A percentile compares a stretch with the other conserved stretches of the same genome.
phyloP scores from a whole-genome alignment of 2,113 vertebrate genomes.

The Orycteropus afer region DNA sequence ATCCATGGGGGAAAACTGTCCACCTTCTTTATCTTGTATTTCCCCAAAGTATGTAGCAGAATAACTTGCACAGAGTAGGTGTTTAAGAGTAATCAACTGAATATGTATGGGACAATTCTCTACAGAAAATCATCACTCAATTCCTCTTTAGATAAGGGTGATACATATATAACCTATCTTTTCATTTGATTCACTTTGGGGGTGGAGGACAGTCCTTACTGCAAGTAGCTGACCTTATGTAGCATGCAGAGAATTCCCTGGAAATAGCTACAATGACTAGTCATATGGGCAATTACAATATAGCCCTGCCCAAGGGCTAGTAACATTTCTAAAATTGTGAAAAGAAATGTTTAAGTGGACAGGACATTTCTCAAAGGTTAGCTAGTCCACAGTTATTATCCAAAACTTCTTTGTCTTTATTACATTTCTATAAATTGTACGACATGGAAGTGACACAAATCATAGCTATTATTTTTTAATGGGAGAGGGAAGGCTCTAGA shows the following conservation, averaged over 20 bases:
- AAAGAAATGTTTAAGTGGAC: background rate
- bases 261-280: conserved; percentile 28
- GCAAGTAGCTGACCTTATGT: background rate
- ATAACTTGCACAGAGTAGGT: background rate
- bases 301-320: background rate
- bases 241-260: conserved; percentile 30
- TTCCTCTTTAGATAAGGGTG: conserved; percentile 4
- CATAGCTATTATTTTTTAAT: background rate
- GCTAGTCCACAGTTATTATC: background rate
- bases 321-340: background rate
- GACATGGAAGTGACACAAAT: background rate
- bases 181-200: background rate
- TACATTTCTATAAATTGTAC: background rate
- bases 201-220: background rate
- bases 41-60: background rate
- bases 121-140: background rate
- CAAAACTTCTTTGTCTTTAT: background rate
- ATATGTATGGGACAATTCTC: background rate
- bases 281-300: background rate
- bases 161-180: background rate
- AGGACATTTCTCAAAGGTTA: background rate
- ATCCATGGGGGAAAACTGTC: background rate
- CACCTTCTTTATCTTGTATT: background rate
- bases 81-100: background rate
- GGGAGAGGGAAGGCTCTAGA: background rate